Evolutionary conservation across 2,888 invertebrate genomes (phyloP), one percentile per base, ranked within the genome.

Genomic region (Phortica magna): DNA sequence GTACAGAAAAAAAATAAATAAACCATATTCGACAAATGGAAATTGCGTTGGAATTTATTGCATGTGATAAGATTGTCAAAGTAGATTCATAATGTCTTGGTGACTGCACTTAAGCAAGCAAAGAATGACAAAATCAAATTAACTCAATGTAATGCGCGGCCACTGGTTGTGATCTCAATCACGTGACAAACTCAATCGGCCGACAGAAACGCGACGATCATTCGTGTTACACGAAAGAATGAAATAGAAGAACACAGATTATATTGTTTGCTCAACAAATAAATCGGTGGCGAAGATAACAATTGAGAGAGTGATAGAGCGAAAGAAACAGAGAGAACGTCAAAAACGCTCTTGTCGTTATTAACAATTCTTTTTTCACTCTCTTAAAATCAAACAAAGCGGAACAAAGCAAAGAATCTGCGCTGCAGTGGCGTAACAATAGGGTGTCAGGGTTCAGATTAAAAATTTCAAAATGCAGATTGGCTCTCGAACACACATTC

Each of bases 231-330:
- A 17, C 19, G n/a, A 59, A 59, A 14, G 59, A 12, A 7, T 59
- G 59, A 59, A 6, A 48, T 1, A 48, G 48, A 48, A 14, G 14
- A 4, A 10, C 14, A n/a, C 77, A 79, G 85, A 83, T 85, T 86
- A 85, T 81, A 86, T 82, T 83, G 82, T 80, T 78, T 83, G 80
- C 79, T 77, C 78, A 76, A 43, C 79, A 84, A 83, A 81, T 79
- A 82, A 53, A 31, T 68, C 74, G 79, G 73, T 76, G 80, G 77
- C 76, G 48, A 72, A 59, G 64, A 73, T 42, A 67, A 72, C 70
- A 48, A 73, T 3, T 53, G 53, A 10, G 53, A 10, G 53, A 53
- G 53, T 53, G 53, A 10, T 53, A 53, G 2, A 53, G 53, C 7
- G n/a, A 10, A n/a, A 2, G 53, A 53, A 4, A n/a, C n/a, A 31